Base-by-base conservation (phyloP, 2,113 vertebrate genomes). In the Camelus dromedarius region DNA sequence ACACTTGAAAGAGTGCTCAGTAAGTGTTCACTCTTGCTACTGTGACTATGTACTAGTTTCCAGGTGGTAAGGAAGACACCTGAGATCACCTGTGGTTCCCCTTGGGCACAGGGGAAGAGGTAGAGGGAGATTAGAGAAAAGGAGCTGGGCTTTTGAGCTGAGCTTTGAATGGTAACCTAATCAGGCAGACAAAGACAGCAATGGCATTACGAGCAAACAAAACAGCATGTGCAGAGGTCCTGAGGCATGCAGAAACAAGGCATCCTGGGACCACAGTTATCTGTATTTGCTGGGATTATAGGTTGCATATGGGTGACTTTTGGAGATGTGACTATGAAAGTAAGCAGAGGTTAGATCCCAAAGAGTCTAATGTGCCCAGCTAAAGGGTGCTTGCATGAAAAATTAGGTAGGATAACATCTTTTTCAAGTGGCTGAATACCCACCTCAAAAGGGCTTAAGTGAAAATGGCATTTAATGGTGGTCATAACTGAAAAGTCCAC, bases 381-480 rank as follows among this genome's bases (percentile, higher is more conserved):
- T 64, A 69, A 76, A 70, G 18, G 46, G 5, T 70, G 15, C 6
- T 86, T 35, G 16, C 28, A n/a, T 50, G 19, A 76, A 42, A 50
- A 50, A 70, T 60, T 54, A 56, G 22, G 19, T 80, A 73, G n/a
- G 64, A 28, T 84, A 56, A 56, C 54, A 60, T 38, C 54, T 67
- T 77, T 80, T 58, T 8, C n/a, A 32, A 87, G 22, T 94, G 87
- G 70, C 28, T 22, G 20, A 58, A 30, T 50, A 66, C 14, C 8
- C n/a, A 16, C 12, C 35, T 58, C 12, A 35, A 38, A 58, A 89
- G 32, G 11, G 11, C 70, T 75, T 42, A 50, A 20, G 38, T 54
- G 52, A 91, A 89, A 94, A 88, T 60, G 48, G 15, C 10, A 56
- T 26, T 60, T 54, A 79, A 72, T 66, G 83, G 18, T 24, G 50